Evolutionary conservation across 2,797 vertebrate genomes (phyloP), one percentile per base, ranked within the genome.

Genomic region (Miichthys miiuy): DNA sequence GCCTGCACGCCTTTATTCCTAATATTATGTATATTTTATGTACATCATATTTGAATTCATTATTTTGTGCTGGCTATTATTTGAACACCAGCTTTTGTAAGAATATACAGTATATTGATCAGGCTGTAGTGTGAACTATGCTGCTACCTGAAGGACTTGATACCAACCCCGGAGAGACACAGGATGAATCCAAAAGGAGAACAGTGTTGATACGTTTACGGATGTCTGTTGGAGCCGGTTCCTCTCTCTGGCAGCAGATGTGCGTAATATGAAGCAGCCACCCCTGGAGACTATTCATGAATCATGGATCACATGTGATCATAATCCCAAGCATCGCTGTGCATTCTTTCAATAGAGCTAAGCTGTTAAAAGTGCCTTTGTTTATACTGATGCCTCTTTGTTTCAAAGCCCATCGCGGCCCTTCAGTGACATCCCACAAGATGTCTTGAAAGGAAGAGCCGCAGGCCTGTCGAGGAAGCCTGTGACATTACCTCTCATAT

Each of bases 231-330:
- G 41, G 62, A 81, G 51, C 48, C 0, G 18, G 68, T 72, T 65
- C 79, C 58, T 74, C 62, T 27, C 5, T 27, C 72, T 41, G 72
- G n/a, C 61, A 62, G 80, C 86, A 88, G 82, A 90, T 89, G 86
- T 85, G 85, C 16, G 8, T 80, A 75, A 75, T 75, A 10, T 8
- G 63, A 73, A 80, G 52, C 80, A 58, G 67, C 47, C 4, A 58
- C 63, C 67, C 61, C 72, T n/a, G 47, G 27, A 11, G 77, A 75
- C 42, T 38, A n/a, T 65, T 78, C 86, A 86, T 90, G 82, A 93
- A 90, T 90, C 85, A 89, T 83, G 80, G 58, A 89, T 87, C 80
- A 79, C 76, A 78, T 60, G 80, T 75, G 71, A 86, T 68, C 81
- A 74, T 82, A 77, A 88, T 84, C 47, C 72, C 76, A 21, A 77